Base-by-base conservation (phyloP, 2,888 invertebrate genomes). In the Esperia sulphurella region DNA sequence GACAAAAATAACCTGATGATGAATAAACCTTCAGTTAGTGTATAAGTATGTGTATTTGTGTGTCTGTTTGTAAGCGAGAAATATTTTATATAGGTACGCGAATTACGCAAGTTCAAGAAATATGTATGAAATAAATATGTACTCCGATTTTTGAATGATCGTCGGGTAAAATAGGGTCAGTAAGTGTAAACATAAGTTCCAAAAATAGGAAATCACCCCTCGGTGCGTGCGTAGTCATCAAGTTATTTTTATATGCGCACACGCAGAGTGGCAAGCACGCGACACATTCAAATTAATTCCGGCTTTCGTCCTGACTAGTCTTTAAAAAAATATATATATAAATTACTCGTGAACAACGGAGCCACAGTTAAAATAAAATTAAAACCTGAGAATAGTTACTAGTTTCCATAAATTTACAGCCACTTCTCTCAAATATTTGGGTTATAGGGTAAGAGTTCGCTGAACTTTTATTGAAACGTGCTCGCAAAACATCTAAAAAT, bases 151-250 rank as follows among this genome's bases (percentile, higher is more conserved):
- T 21, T 21, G 21, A 5, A 21, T 21, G 3, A 3, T 21, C 21
- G 21, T 21, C 21, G 2, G 5, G 21, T 21, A 21, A 21, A 33
- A 33, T 33, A 33, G 8, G 33, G 33, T 10, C 33, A 33, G 33
- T 2, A 13, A 57, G 58, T 62, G 56, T 67, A 73, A 69, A 72
- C 70, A 71, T 65, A 59, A 57, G n/a, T 61, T 61, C 72, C 68
- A 61, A 58, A 77, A 81, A 83, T 85, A 84, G 82, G 66, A 59
- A 64, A 55, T 57, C 75, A 74, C 82, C 85, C 86, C 83, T 83
- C 78, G 58, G 69, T 67, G 66, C 59, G 74, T 70, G 71, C 69
- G 53, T 48, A 14, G 14, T 21, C 3, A 39, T 28, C 14, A 10
- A 7, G 60, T 74, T 87, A 86, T 84, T 79, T 85, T 68, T 79